A percentile compares a stretch with the other conserved stretches of the same genome.
Evolutionary conservation across 2,888 invertebrate genomes (phyloP).

Genomic region (Chaetogeoica ovagalla): DNA sequence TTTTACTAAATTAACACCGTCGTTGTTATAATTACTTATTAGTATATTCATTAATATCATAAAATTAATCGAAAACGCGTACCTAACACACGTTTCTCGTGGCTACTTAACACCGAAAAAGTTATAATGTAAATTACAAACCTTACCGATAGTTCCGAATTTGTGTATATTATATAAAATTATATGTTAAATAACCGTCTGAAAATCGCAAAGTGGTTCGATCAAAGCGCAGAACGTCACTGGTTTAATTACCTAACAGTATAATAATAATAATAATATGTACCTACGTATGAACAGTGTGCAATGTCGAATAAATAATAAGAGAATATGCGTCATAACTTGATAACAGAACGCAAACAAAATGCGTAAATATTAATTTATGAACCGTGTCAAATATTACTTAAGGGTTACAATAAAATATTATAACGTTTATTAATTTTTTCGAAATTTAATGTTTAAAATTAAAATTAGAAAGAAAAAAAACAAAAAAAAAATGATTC

Average conservation of each 20-base stretch:
- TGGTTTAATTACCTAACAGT: conserved; percentile 27
- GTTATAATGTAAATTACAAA: background rate
- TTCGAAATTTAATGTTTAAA: too few relatives aligned
- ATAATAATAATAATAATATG: background rate
- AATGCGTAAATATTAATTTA: background rate
- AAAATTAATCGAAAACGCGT: background rate
- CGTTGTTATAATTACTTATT: too few relatives aligned
- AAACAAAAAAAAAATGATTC: too few relatives aligned
- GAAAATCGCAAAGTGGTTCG: conserved; percentile 3
- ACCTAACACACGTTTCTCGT: background rate
- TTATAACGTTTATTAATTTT: too few relatives aligned
- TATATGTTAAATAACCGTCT: conserved; percentile 1
- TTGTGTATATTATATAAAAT: too few relatives aligned
- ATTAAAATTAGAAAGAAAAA: too few relatives aligned
- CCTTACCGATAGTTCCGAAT: conserved; percentile 20
- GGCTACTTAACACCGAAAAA: background rate
- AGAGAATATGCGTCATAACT: conserved; percentile 32
- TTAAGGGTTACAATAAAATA: too few relatives aligned
- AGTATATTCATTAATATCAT: background rate
- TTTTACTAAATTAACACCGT: too few relatives aligned
- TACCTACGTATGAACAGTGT: conserved; percentile 10
- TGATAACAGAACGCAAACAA: conserved; percentile 33
- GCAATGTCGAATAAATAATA: conserved; percentile 4
- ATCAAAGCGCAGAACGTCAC: conserved; percentile 35
- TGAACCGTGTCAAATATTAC: background rate